Evolutionary conservation across 2,113 vertebrate genomes (phyloP), one percentile per base, ranked within the genome.

Genomic region (Sphyrna mokarran): DNA sequence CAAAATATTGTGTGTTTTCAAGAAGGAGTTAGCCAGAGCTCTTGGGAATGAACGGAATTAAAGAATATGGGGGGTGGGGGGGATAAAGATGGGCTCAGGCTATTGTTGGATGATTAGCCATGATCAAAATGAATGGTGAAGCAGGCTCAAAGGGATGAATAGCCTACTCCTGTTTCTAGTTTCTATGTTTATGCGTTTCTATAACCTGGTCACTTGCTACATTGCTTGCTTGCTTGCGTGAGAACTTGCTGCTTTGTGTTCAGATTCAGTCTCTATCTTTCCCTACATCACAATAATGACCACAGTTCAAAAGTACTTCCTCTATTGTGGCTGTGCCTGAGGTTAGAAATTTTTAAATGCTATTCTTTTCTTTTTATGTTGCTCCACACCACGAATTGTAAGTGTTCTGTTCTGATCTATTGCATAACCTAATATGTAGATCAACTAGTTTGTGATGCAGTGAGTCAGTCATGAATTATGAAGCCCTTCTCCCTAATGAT

Each of bases 401-500:
- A 83, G n/a, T 83, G n/a, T 16, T 83, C n/a, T 37, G n/a, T 40
- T 37, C 78, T 83, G 78, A 83, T 83, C 78, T 83, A 6, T 37
- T 83, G 78, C 40, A 83, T 16, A 83, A 83, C n/a, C n/a, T 4
- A 83, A 37, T 37, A 83, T 40, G 78, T 20, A 40, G 78, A 83
- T 40, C 78, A 83, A 83, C 23, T 14, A 29, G 54, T 14, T 89
- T 89, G 86, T 89, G 86, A 89, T 89, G 29, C 8, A 3, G 48
- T 89, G 86, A 89, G 48, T 89, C 86, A 89, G 20, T 89, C 43
- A 58, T 89, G 48, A 89, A 89, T 89, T 89, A 61, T 89, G 86
- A 33, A 89, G 86, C 22, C 13, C 43, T 48, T 89, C 48, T 89
- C 86, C 26, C 43, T 48, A 58, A 58, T 48, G 48, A 29, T 89